A percentile compares a stretch with the other conserved stretches of the same genome.
phyloP scores from a whole-genome alignment of 2,888 invertebrate species.

The Apamea anceps region DNA sequence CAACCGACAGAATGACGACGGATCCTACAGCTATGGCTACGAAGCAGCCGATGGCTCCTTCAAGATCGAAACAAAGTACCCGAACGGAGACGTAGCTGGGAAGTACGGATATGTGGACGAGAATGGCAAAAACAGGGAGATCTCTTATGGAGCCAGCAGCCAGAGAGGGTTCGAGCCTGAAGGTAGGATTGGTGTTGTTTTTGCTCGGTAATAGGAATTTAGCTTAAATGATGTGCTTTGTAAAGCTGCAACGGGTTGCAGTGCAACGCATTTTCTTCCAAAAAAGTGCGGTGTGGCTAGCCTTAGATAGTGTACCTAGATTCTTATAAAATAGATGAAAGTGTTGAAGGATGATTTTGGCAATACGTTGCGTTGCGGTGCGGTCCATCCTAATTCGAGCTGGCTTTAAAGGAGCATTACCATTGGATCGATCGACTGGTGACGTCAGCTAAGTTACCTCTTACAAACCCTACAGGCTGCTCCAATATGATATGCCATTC shows the following conservation, averaged over 20 bases:
- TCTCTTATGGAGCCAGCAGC: slow-evolving; percentile 96
- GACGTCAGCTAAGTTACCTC: not conserved
- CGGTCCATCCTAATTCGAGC: too few relatives aligned
- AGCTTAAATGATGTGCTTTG: not conserved
- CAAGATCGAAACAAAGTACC: slow-evolving; percentile 96
- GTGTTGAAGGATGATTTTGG: too few relatives aligned
- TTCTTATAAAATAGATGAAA: too few relatives aligned
- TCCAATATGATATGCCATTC: not conserved
- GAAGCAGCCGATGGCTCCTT: slow-evolving; percentile 96
- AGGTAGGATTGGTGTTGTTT: slow-evolving; percentile 83
- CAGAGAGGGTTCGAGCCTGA: slow-evolving; percentile 95
- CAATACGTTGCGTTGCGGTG: too few relatives aligned
- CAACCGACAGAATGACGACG: slow-evolving; percentile 96
- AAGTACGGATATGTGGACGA: slow-evolving; percentile 97
- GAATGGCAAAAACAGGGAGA: slow-evolving; percentile 93
- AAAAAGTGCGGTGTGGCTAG: too few relatives aligned
- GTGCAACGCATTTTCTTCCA: too few relatives aligned
- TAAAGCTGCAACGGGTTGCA: too few relatives aligned
- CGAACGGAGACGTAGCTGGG: slow-evolving; percentile 95
- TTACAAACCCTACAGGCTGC: not conserved
- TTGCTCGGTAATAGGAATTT: slow-evolving; percentile 20
- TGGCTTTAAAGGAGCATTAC: too few relatives aligned
- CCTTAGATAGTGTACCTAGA: too few relatives aligned
- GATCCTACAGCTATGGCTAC: slow-evolving; percentile 96
- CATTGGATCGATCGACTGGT: not conserved